Conservation (phyloP, 2,113 vertebrate genomes). For the Clarias magur region DNA sequence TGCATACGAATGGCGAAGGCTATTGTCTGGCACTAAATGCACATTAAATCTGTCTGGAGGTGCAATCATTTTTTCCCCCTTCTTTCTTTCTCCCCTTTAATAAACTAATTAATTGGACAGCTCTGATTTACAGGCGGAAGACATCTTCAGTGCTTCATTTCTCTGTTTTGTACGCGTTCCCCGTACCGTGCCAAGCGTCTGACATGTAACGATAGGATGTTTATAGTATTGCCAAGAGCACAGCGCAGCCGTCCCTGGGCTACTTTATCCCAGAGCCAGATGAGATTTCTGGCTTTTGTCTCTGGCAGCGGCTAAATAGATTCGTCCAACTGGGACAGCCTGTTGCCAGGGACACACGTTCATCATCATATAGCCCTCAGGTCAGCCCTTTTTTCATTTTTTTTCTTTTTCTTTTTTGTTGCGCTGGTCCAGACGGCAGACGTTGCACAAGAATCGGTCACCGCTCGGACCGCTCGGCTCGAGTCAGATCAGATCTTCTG, state of each 20-base stretch:
- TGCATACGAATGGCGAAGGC: constrained; percentile 69
- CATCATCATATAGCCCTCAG: constrained; percentile 34
- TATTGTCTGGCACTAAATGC: constrained; percentile 69
- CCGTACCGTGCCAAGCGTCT: constrained; percentile 25
- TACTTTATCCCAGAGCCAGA: constrained; percentile 45
- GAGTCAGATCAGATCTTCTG: constrained; percentile 46
- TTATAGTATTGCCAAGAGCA: constrained; percentile 54
- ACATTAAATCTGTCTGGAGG: constrained; percentile 77
- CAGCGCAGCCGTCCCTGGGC: constrained; percentile 20
- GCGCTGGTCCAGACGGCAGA: constrained; percentile 35
- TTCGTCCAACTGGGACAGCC: constrained; percentile 38
- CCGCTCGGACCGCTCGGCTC: not conserved
- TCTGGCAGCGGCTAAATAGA: constrained; percentile 47
- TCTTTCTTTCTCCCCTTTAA: constrained; percentile 57
- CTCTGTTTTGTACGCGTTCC: constrained; percentile 41
- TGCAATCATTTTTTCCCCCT: constrained; percentile 50
- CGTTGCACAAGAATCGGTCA: constrained; percentile 25
- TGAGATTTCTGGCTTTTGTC: constrained; percentile 51
- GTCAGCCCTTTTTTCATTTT: constrained; percentile 25
- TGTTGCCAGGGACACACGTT: constrained; percentile 45
- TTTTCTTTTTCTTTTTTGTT: constrained; percentile 1
- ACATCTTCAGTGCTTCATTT: constrained; percentile 32
- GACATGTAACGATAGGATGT: constrained; percentile 45
- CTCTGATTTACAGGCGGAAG: constrained; percentile 51
- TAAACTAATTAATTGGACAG: constrained; percentile 73